Evolutionary conservation across 92 coral and sea anemone genomes (phyloP), one percentile per base, ranked within the genome.

Genomic region (Porites evermanni): DNA sequence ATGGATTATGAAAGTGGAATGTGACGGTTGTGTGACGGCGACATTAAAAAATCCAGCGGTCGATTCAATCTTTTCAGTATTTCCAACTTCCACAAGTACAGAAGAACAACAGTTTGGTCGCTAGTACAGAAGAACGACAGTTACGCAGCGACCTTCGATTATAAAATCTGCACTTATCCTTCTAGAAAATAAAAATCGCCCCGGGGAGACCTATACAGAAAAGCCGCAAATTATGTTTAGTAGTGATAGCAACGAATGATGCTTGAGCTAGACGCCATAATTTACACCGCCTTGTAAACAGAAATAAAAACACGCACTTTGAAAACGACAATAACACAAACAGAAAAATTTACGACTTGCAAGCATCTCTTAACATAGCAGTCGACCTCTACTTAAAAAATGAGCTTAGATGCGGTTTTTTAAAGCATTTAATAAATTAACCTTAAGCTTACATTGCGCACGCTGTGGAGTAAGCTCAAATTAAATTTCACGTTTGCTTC

Each of bases 161-260:
- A 56, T 56, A 56, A 56, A 56, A 11, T 38, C 16, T 56, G 4
- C 53, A 53, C 8, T 32, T 9, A 74, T 74, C 10, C 44, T 53
- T 53, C 59, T 72, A 72, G 59, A 74, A 53, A 74, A 19, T 8
- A 52, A 52, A 56, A 51, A 24, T n/a, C 24, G 78, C 78, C 78
- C 12, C 17, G 12, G 64, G 54, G 53, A 9, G 18, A 18, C 38
- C 6, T 3, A 8, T 73, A 56, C 47, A 38, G 47, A 4, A 47
- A 72, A 72, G 16, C 76, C 17, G 29, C 60, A 51, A 51, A 23
- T 8, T 8, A 5, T 47, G 12, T 10, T 7, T 11, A 11, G 61
- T 56, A 11, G 61, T 56, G 61, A 74, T 74, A 53, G 78, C 78
- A 74, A 74, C 78, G 63, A 53, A 74, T 53, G 54, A 53, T 11